A percentile compares a stretch with the other conserved stretches of the same genome.
These are phyloP conservation scores for Oceanodroma leucorhoa DNA, from an alignment of 2,797 vertebrate species.

Conservation along the genomic window DNA sequence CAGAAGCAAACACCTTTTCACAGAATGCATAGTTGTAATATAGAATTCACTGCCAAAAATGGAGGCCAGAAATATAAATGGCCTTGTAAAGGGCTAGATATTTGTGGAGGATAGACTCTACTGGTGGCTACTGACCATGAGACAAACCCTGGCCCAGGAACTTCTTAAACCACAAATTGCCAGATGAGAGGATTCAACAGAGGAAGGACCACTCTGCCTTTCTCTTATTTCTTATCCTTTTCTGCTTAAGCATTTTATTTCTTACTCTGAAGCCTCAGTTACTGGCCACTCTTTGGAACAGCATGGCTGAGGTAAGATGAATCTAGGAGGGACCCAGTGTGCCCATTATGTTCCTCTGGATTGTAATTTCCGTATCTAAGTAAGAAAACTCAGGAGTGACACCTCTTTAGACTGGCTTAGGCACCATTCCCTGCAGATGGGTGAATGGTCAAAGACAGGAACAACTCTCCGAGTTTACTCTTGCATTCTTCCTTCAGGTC, in stretches of 20 bases:
- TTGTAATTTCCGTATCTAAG: not conserved
- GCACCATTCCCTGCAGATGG: not conserved
- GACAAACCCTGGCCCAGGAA: not conserved
- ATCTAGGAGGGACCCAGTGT: not conserved
- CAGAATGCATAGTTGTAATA: not conserved
- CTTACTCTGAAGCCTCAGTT: not conserved
- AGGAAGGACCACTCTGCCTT: not conserved
- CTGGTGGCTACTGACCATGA: not conserved
- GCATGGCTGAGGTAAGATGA: not conserved
- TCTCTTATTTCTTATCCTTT: not conserved
- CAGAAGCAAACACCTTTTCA: not conserved
- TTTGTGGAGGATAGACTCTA: not conserved
- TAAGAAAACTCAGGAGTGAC: not conserved
- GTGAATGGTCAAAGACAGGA: not conserved
- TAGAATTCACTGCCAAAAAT: not conserved
- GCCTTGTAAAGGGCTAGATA: not conserved
- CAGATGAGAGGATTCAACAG: not conserved
- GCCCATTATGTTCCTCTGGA: not conserved
- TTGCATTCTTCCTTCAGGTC: not conserved
- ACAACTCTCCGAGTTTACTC: not conserved
- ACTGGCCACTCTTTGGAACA: not conserved
- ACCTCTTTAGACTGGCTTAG: not conserved
- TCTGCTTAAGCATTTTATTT: not conserved
- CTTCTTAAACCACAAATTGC: not conserved
- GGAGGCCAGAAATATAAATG: not conserved